Conservation (phyloP, 1,140 invertebrate species). For the Drosophila mojavensis region DNA sequence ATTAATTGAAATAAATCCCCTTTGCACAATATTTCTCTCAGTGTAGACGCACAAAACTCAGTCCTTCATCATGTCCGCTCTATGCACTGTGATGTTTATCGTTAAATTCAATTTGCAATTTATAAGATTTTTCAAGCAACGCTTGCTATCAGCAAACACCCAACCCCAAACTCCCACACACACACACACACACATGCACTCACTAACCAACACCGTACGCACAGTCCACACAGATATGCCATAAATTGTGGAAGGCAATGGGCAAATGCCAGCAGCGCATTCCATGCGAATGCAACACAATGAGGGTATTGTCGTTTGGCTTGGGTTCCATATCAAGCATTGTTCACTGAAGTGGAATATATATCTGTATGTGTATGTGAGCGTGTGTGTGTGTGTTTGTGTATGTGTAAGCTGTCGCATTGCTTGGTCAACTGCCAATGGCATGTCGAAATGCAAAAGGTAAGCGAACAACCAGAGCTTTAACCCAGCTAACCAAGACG, state of each 20-base stretch:
- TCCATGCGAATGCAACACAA: conserved; percentile 67
- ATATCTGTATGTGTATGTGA: conserved; percentile 22
- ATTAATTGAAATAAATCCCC: neutral
- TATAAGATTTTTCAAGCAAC: conserved; percentile 73
- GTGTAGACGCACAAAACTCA: conserved; percentile 7
- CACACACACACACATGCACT: neutral
- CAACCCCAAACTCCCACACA: neutral
- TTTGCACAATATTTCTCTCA: neutral
- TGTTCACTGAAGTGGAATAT: conserved; percentile 63
- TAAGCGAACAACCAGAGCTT: conserved; percentile 32
- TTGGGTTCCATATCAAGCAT: conserved; percentile 38
- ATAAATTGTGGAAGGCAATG: conserved; percentile 66
- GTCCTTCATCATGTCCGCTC: conserved; percentile 6
- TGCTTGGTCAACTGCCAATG: conserved; percentile 66
- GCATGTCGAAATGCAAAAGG: conserved; percentile 55
- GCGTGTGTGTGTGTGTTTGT: conserved; percentile 27
- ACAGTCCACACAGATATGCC: conserved; percentile 53
- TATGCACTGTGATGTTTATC: conserved; percentile 62
- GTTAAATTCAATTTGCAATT: conserved; percentile 82
- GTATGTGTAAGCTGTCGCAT: conserved; percentile 3
- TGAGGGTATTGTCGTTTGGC: conserved; percentile 32
- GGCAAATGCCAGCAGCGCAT: conserved; percentile 64
- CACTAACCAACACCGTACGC: conserved; percentile 1
- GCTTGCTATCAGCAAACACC: conserved; percentile 56
- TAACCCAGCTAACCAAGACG: conserved; percentile 34